Evolutionary conservation across 1,140 invertebrate species (phyloP), one percentile per base, ranked within the genome.

Genomic region (Phymorhynchus buccinoides): DNA sequence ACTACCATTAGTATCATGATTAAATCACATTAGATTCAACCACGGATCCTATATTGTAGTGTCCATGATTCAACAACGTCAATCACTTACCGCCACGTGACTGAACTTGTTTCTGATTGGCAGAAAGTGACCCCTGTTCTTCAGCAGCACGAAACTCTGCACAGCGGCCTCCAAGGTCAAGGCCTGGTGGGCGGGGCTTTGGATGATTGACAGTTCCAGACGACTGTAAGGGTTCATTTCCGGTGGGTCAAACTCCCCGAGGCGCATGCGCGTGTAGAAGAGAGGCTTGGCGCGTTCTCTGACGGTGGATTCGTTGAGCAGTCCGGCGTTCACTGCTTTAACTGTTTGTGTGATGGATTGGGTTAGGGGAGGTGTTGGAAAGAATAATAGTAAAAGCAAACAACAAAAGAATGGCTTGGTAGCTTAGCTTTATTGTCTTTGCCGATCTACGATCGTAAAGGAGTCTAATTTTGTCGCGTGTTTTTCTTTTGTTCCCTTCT

Each of bases 231-330:
- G 91, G 84, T 92, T 92, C 87, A 89, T 89, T 7, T 85, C 71
- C n/a, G 89, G 89, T 14, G 92, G 92, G 86, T 93, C 92, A 86
- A 93, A 93, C 79, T 92, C 90, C 37, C 92, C 92, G 32, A 92
- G 87, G 42, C 90, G 88, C 91, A 93, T 91, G 75, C 92, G 85
- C 22, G 91, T 92, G 83, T 93, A 92, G 82, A 92, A 91, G n/a
- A 93, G 80, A 18, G 91, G 92, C 68, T 91, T 91, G 9, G 89
- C 89, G 9, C 88, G 83, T 37, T 89, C 88, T 32, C 88, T 27
- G 3, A 91, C 80, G 30, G 83, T 78, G 0, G 80, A 84, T 35
- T 90, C 88, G 1, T 83, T 86, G 14, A 90, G 32, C 80, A 89
- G 88, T 16, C 88, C 87, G 44, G 88, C 75, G 18, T 88, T 88